Base-by-base conservation (phyloP, 1,140 invertebrate genomes). In the Globodera rostochiensis region DNA sequence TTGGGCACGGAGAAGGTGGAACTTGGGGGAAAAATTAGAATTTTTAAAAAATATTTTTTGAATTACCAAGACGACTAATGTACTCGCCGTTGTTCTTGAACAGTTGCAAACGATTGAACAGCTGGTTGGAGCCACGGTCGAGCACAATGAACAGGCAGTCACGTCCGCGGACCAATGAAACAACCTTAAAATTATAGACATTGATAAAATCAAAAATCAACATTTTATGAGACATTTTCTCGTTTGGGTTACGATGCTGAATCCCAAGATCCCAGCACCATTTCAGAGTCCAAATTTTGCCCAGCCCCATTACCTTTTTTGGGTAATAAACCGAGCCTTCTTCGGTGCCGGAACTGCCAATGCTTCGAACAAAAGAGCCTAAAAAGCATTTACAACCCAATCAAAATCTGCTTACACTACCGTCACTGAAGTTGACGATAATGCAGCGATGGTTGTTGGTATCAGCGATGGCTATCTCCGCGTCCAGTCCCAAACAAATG, bases 381-480 rank as follows among this genome's bases (percentile, higher is more conserved):
- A 45, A 21, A 45, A 49, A 69, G 19, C 11, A 47, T 66, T 9
- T 9, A 11, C 11, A 69, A 69, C 36, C 67, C 67, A 45, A 21
- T 69, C 19, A 8, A 21, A 69, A 1, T 45, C 15, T 45, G 67
- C 4, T 69, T 71, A 71, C 71, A 64, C 36, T 19, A 64, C 57
- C 57, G 19, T 64, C 57, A 15, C 19, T 64, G 8, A 57, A 25
- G 66, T 83, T 82, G 6, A 83, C 74, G 36, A 83, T 66, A 57
- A 83, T 82, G 67, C 82, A 83, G 50, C 82, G 82, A 57, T 83
- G 82, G 69, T 83, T 82, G 53, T 82, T 83, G 21, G 82, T 82
- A 36, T 83, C 80, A 46, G 80, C 74, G 57, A 83, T 73, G 45
- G 82, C 82, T 47, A 83, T 74, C 53, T 83, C 82, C 57, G 82